Evolutionary conservation across 92 coral and sea anemone species (phyloP).

Genomic region (Actinostola sp.): DNA sequence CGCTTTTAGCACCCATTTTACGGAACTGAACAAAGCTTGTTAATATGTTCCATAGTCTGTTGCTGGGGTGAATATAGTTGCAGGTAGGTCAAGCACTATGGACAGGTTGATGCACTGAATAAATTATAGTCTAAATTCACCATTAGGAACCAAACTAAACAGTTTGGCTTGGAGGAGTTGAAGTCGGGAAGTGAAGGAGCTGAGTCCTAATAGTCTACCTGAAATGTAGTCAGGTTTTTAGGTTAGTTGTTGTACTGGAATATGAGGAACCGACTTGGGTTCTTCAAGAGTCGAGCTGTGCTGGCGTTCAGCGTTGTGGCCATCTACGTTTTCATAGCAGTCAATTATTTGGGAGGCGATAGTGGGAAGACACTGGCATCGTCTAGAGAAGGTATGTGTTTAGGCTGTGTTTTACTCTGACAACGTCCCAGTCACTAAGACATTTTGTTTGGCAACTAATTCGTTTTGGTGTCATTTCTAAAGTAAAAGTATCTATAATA

Average conservation of each 20-base stretch:
- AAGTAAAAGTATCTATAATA: too few relatives aligned
- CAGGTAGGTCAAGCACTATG: slow-evolving; percentile 10
- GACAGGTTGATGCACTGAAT: slow-evolving; percentile 1
- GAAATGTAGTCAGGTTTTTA: background rate
- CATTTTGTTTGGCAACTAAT: too few relatives aligned
- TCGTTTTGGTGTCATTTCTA: too few relatives aligned
- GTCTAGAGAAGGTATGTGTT: background rate
- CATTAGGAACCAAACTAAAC: background rate
- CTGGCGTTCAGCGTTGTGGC: slow-evolving; percentile 19
- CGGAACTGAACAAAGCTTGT: too few relatives aligned
- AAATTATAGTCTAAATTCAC: slow-evolving; percentile 5
- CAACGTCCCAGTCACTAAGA: too few relatives aligned
- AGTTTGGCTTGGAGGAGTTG: background rate
- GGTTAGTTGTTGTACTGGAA: background rate
- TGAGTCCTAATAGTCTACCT: too few relatives aligned
- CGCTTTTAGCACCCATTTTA: too few relatives aligned
- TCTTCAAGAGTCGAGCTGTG: slow-evolving; percentile 33
- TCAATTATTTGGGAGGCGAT: slow-evolving; percentile 6
- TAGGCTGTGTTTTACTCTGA: too few relatives aligned
- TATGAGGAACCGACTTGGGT: slow-evolving; percentile 35
- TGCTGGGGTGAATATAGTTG: background rate
- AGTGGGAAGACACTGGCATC: background rate
- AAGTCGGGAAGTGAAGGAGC: background rate
- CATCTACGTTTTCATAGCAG: slow-evolving; percentile 37
- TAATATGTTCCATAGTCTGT: background rate